Evolutionary conservation across 2,888 invertebrate species (phyloP).

Genomic region (Leptarthrus brevirostris): DNA sequence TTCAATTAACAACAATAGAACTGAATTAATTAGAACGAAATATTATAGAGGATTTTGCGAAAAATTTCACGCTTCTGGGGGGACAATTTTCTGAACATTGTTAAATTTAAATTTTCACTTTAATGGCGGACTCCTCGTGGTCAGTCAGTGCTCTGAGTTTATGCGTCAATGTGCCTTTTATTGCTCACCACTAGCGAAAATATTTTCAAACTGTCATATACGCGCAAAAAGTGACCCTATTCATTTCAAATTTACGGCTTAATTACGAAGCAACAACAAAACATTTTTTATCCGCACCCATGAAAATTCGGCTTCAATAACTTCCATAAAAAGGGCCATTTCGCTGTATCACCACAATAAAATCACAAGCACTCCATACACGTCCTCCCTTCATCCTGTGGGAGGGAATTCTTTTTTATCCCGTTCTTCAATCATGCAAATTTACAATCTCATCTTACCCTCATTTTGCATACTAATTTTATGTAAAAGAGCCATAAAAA

Average conservation of each 20-base stretch:
- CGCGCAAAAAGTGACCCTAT: no score
- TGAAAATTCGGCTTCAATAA: slow-evolving; percentile 20
- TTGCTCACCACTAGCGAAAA: no score
- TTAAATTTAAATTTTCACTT: no score
- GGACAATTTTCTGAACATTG: no score
- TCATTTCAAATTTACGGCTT: slow-evolving; percentile 34
- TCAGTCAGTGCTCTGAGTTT: no score
- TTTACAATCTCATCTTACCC: slow-evolving; percentile 53
- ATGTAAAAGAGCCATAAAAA: slow-evolving; percentile 50
- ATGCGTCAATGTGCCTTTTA: no score
- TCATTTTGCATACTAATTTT: slow-evolving; percentile 54
- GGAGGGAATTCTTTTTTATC: no score
- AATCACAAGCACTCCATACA: not conserved
- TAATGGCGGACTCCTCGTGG: no score
- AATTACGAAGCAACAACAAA: slow-evolving; percentile 19
- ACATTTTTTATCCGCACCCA: slow-evolving; percentile 10
- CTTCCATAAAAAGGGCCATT: no score
- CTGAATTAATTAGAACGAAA: slow-evolving; percentile 31
- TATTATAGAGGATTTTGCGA: no score
- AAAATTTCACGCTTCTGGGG: no score
- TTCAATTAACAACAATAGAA: slow-evolving; percentile 35
- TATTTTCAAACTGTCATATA: no score
- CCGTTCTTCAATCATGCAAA: slow-evolving; percentile 50
- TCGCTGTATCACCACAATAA: slow-evolving; percentile 8
- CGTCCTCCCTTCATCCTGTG: not conserved